Percentiles rank a stretch among this genome's conserved stretches.
Evolutionary conservation across 53 echinoderm and acorn worm species (phyloP).

Genomic region (Temnopleurus reevesii): DNA sequence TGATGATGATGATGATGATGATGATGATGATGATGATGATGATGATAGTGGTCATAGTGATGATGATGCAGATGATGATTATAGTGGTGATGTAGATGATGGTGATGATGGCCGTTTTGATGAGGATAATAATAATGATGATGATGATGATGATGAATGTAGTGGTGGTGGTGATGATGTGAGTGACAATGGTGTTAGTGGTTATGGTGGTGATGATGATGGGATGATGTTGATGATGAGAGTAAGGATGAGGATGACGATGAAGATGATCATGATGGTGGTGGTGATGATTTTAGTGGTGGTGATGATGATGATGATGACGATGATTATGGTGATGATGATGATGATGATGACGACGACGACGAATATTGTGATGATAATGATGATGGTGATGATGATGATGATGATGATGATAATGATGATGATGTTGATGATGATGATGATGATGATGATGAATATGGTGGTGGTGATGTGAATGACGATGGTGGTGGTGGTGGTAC

Average conservation of each 20-base stretch:
- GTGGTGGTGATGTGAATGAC: not conserved
- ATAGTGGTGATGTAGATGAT: no score
- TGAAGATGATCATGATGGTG: no score
- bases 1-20: slow-evolving; percentile 19
- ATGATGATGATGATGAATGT: slow-evolving; percentile 6
- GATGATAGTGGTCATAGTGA: not conserved
- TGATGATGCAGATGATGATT: not conserved
- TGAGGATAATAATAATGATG: no score
- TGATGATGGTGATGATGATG: no score
- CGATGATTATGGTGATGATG: no score
- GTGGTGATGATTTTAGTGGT: no score
- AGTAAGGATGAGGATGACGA: no score
- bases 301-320: no score
- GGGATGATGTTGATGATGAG: no score
- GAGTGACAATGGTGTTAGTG: slow-evolving; percentile 6
- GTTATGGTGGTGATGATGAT: slow-evolving; percentile 34
- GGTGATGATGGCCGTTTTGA: no score
- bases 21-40: not conserved
- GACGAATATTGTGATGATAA: no score
- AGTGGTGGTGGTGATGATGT: slow-evolving; percentile 33
- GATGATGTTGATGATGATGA: slow-evolving; percentile 29
- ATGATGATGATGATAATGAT: not conserved
- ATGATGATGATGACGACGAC: no score
- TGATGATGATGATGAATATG: not conserved
- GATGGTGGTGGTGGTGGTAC: not conserved